These are phyloP conservation scores for Catajapyx aquilonaris DNA, from an alignment of 1,140 invertebrate genomes.

Conservation along the genomic window DNA sequence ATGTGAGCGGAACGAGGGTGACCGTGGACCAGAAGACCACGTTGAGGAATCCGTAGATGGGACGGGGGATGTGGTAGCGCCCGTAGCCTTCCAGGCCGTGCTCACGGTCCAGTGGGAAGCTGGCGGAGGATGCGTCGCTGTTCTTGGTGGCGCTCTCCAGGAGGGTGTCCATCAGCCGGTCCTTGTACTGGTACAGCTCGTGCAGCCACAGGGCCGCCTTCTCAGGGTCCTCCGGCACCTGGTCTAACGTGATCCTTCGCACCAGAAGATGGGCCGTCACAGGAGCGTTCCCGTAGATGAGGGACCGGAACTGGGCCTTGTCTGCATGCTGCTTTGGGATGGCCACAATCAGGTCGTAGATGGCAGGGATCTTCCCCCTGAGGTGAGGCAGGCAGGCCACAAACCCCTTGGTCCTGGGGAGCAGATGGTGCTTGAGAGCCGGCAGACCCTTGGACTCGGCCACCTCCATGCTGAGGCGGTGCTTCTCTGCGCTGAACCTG, in stretches of 20 bases:
- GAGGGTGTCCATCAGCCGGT: no score
- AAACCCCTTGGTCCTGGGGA: conserved; percentile 85
- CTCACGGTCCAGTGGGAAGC: no score
- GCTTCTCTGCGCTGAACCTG: conserved; percentile 68
- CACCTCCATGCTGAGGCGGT: conserved; percentile 68
- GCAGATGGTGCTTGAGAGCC: conserved; percentile 67
- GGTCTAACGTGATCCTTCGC: conserved; percentile 54
- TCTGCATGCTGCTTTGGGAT: no score
- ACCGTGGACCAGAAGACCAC: no score
- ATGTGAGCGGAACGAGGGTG: no score
- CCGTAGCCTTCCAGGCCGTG: no score
- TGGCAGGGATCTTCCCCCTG: conserved; percentile 50
- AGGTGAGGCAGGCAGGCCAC: conserved; percentile 47
- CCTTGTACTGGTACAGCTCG: conserved; percentile 56
- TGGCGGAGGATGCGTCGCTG: no score
- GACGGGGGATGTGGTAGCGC: no score
- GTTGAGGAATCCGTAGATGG: no score
- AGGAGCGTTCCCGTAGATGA: no score
- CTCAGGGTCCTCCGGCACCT: conserved; percentile 57
- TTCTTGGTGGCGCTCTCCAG: no score
- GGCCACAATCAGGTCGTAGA: conserved; percentile 75
- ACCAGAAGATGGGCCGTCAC: conserved; percentile 68
- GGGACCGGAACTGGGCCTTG: no score
- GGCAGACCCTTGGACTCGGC: conserved; percentile 67
- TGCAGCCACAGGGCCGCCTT: conserved; percentile 60